These are phyloP conservation scores for Pectinophora gossypiella DNA, from an alignment of 1,140 invertebrate genomes.

Conservation along the genomic window DNA sequence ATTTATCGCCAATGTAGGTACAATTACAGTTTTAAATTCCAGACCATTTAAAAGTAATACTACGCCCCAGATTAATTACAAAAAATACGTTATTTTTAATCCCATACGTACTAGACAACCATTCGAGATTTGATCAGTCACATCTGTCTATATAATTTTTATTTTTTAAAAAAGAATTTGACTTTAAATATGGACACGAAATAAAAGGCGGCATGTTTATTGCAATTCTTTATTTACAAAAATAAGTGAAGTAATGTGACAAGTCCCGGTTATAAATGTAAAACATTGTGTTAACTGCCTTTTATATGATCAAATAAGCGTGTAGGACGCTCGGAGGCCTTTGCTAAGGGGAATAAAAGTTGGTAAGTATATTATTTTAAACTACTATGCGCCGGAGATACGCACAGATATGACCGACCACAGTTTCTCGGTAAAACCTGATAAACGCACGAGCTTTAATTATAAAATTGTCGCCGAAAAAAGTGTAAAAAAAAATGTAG, in stretches of 20 bases:
- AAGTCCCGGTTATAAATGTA: neutral
- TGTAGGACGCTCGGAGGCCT: neutral
- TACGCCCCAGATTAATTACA: too few relatives aligned
- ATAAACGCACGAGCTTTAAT: constrained; percentile 56
- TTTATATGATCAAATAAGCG: neutral
- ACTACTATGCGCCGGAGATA: constrained; percentile 19
- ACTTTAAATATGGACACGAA: too few relatives aligned
- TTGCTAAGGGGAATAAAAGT: neutral
- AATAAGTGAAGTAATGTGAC: neutral
- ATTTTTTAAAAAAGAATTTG: too few relatives aligned
- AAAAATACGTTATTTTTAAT: too few relatives aligned
- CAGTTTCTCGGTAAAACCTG: constrained; percentile 38
- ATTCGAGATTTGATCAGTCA: too few relatives aligned
- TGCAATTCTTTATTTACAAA: neutral
- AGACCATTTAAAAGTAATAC: too few relatives aligned
- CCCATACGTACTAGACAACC: too few relatives aligned
- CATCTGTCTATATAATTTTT: too few relatives aligned
- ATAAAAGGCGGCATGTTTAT: neutral
- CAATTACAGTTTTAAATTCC: too few relatives aligned
- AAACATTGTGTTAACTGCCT: neutral
- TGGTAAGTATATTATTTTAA: constrained; percentile 17
- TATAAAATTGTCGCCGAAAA: constrained; percentile 62
- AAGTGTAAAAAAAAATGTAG: constrained; percentile 21
- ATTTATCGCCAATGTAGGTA: too few relatives aligned
- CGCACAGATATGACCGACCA: constrained; percentile 34